Evolutionary conservation across 2,888 invertebrate genomes (phyloP).

Genomic region (Zygothrica quintamaculata): DNA sequence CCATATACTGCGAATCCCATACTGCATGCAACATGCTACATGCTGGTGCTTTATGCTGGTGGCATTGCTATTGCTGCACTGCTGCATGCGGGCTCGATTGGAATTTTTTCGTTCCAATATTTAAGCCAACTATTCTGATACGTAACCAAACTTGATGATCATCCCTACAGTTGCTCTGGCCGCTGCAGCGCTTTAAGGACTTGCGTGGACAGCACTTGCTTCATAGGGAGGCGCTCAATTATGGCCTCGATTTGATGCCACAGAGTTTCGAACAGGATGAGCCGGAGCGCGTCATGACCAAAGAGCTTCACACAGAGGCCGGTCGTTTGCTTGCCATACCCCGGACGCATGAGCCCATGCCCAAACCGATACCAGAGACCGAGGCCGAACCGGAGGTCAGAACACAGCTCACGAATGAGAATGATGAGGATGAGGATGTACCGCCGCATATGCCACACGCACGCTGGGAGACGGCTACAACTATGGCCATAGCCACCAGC

Average conservation of each 20-base stretch:
- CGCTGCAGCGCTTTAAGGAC: constrained; percentile 90
- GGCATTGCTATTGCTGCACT: constrained; percentile 4
- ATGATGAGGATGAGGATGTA: constrained; percentile 34
- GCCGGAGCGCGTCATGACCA: constrained; percentile 60
- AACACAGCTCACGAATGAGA: constrained; percentile 1
- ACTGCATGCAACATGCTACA: constrained; percentile 23
- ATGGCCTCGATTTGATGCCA: constrained; percentile 83
- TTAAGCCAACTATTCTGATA: constrained; percentile 31
- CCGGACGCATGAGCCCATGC: background rate
- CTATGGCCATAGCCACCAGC: constrained; percentile 35
- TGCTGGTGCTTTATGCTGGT: constrained; percentile 16
- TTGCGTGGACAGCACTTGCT: constrained; percentile 89
- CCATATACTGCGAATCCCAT: constrained; percentile 3
- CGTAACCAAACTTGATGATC: constrained; percentile 25
- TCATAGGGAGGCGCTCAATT: constrained; percentile 84
- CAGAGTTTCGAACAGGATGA: constrained; percentile 81
- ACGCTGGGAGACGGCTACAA: constrained; percentile 72
- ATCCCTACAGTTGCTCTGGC: constrained; percentile 89
- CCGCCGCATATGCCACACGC: constrained; percentile 78
- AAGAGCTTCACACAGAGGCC: constrained; percentile 59
- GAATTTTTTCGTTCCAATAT: constrained; percentile 18
- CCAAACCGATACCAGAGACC: background rate
- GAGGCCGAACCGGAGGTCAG: background rate
- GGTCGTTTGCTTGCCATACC: constrained; percentile 34
- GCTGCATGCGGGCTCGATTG: constrained; percentile 21